Percentiles rank a stretch among this genome's conserved stretches.
Evolutionary conservation across 2,113 vertebrate genomes (phyloP).

Genomic region (Saguinus imperator): DNA sequence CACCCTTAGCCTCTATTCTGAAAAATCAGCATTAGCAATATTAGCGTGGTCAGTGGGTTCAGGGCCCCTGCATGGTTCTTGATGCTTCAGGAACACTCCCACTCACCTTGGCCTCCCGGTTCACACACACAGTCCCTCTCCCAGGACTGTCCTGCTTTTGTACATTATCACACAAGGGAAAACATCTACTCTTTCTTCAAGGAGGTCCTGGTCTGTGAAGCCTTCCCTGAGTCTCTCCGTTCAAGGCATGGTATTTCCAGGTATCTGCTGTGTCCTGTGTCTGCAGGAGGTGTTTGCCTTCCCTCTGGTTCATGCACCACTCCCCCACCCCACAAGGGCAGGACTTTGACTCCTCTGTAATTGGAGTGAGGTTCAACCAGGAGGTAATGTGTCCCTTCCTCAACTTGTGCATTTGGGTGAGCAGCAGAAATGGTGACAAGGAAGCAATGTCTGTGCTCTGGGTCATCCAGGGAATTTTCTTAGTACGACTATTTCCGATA

Average conservation of each 20-base stretch:
- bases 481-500: too few species aligned
- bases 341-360: background rate
- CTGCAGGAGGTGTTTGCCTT: background rate
- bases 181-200: background rate
- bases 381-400: too few species aligned
- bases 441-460: too few species aligned
- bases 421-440: too few species aligned
- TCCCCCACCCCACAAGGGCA: too few species aligned
- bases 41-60: too few species aligned
- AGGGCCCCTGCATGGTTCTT: accelerated
- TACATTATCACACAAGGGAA: background rate
- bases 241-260: background rate
- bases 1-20: too few species aligned
- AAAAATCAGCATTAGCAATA: background rate
- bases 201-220: background rate
- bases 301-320: accelerated
- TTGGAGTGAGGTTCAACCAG: too few species aligned
- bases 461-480: too few species aligned
- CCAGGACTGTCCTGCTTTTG: background rate
- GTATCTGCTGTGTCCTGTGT: accelerated
- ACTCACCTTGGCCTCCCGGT: background rate
- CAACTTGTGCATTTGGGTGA: too few species aligned
- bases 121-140: background rate
- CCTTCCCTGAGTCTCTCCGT: too few species aligned
- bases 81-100: accelerated